These are phyloP conservation scores for Hyperoplus immaculatus DNA, from an alignment of 2,797 vertebrate species.

Conservation along the genomic window DNA sequence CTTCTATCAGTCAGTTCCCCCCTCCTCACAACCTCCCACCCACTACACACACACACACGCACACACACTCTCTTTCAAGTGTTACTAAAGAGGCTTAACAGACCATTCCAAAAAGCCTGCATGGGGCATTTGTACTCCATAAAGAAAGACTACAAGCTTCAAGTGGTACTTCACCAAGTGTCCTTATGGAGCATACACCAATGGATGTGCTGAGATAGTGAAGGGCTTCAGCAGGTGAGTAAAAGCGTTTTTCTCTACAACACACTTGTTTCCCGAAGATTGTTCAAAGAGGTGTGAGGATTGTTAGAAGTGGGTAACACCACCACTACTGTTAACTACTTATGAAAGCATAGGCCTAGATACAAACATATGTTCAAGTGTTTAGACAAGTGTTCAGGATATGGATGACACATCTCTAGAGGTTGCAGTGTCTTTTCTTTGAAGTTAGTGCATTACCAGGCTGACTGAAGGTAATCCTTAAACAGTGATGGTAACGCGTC, in stretches of 20 bases:
- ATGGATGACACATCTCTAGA: constrained; percentile 16
- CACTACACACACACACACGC: constrained; percentile 42
- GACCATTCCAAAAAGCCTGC: constrained; percentile 66
- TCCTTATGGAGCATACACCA: constrained; percentile 42
- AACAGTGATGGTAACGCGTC: not conserved
- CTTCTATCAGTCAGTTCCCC: constrained; percentile 69
- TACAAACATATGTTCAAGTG: constrained; percentile 1
- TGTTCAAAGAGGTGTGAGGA: constrained; percentile 26
- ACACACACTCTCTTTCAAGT: constrained; percentile 53
- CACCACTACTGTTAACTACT: not conserved
- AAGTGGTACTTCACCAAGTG: constrained; percentile 48
- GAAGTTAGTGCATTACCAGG: constrained; percentile 13
- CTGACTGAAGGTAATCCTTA: constrained; percentile 41
- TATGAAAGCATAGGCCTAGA: constrained; percentile 7
- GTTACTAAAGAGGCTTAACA: constrained; percentile 76
- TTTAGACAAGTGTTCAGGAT: constrained; percentile 3
- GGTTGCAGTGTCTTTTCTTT: constrained; percentile 18
- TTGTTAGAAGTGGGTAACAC: constrained; percentile 30
- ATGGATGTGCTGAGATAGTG: constrained; percentile 43
- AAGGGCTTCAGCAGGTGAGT: constrained; percentile 66
- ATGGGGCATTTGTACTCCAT: constrained; percentile 67
- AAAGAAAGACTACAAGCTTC: constrained; percentile 54
- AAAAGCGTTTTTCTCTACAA: constrained; percentile 35
- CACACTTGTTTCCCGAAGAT: constrained; percentile 41
- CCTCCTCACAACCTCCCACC: constrained; percentile 64